Base-by-base conservation (phyloP, 2,888 invertebrate species). In the Reticulitermes lucifugus region DNA sequence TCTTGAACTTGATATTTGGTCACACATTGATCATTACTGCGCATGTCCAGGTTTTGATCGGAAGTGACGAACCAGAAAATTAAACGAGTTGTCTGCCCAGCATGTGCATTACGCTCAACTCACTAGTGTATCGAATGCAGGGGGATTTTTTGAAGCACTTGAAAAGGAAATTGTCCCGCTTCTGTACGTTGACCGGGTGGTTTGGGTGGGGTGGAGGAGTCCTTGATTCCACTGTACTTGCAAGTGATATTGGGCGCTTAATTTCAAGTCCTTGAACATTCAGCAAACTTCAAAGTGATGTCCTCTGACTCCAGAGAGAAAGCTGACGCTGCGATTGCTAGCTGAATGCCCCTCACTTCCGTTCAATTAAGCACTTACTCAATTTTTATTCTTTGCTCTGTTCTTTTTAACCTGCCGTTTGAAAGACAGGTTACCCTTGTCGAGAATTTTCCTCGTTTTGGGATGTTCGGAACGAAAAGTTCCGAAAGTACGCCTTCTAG, bases 251-350 rank as follows among this genome's bases (percentile, higher is more conserved):
- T 22, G 73, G 46, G 77, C 77, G 77, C 12, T 77, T 77, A 77
- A 77, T 77, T 77, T 77, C 51, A 77, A 46, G 77, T 77, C 77
- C 77, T 77, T 77, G 77, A 77, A 46, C 77, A 77, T 77, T 77
- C 77, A 77, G 77, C 77, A 46, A n/a, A 77, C 77, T 77, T 77
- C 77, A 77, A 77, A 77, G 77, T 12, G 77, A 46, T 77, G 77
- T 77, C 77, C 77, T 77, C 77, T 2, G 43, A 46, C 9, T 73
- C 9, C 25, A 18, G 14, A 70, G 25, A 14, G 41, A 73, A 73
- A 73, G 77, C 77, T 77, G 77, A 77, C 77, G n/a, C 21, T 35
- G 77, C 77, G 77, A 77, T 77, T 35, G 7, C 43, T 77, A 77
- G 21, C 77, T 51, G n/a, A n/a, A 3, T 51, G 77, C n/a, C 77